Conservation (phyloP, 2,113 vertebrate species). For the Petroica traversi region DNA sequence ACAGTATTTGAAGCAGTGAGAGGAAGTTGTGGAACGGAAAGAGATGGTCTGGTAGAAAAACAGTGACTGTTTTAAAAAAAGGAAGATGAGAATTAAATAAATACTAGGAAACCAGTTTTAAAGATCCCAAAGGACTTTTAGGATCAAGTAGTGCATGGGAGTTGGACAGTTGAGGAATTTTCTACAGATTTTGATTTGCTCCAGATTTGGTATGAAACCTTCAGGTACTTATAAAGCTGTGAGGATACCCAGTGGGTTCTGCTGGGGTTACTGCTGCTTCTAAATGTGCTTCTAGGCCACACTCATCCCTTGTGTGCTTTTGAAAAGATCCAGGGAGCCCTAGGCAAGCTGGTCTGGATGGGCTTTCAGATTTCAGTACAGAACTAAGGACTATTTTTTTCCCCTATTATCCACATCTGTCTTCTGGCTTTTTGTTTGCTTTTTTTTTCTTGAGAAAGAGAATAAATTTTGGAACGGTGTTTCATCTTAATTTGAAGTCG, state of each 20-base stretch:
- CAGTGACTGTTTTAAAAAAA: not conserved
- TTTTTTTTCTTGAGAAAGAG: not conserved
- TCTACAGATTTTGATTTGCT: not conserved
- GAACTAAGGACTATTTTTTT: not conserved
- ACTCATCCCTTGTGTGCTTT: not conserved
- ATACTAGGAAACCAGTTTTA: not conserved
- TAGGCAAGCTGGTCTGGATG: not conserved
- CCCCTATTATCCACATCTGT: not conserved
- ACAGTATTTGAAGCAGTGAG: not conserved
- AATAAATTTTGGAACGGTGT: not conserved
- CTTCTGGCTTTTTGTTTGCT: no score
- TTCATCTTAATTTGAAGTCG: not conserved
- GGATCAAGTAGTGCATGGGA: not conserved
- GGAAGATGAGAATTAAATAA: not conserved
- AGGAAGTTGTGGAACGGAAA: not conserved
- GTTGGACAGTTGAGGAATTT: not conserved
- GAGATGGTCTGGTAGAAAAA: not conserved
- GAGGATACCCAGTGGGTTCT: not conserved
- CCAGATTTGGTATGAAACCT: not conserved
- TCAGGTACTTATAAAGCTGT: not conserved
- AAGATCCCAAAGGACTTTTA: not conserved
- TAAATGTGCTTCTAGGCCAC: not conserved
- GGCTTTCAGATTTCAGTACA: not conserved
- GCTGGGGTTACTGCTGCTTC: not conserved
- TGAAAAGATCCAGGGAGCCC: not conserved